Percentiles rank a stretch among this genome's conserved stretches.
Evolutionary conservation across 2,888 invertebrate genomes (phyloP).

Genomic region (Caenorhabditis auriculariae): DNA sequence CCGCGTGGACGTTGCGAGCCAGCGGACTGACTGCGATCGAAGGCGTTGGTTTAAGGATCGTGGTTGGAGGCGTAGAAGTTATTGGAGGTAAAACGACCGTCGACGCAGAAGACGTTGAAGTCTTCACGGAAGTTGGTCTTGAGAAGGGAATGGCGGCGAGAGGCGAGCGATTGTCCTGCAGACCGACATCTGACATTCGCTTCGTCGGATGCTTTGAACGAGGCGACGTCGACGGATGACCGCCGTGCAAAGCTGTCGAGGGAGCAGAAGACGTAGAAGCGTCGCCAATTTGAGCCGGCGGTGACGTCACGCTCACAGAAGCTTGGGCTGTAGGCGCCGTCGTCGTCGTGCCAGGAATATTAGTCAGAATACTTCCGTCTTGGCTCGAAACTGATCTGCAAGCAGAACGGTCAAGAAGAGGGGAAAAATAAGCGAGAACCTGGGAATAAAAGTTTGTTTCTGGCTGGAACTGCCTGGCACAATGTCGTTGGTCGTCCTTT

Average conservation of each 20-base stretch:
- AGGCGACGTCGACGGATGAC: background rate
- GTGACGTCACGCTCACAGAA: background rate
- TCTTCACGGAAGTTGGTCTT: background rate
- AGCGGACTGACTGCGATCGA: slow-evolving; percentile 31
- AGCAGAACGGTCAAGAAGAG: slow-evolving; percentile 2
- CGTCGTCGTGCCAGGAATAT: slow-evolving; percentile 18
- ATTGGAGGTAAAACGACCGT: background rate
- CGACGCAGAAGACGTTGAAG: background rate
- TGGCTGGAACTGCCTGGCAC: slow-evolving; percentile 60
- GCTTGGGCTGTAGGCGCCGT: background rate
- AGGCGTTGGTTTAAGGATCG: background rate
- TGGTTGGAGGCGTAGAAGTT: background rate
- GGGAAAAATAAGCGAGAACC: slow-evolving; percentile 9
- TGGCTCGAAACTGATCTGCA: slow-evolving; percentile 58
- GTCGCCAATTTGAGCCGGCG: background rate
- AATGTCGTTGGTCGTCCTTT: slow-evolving; percentile 87
- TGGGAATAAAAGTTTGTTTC: slow-evolving; percentile 62
- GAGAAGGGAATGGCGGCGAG: too few relatives aligned
- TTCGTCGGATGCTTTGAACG: slow-evolving; percentile 8
- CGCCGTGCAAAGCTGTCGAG: slow-evolving; percentile 4
- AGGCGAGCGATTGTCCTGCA: slow-evolving; percentile 20
- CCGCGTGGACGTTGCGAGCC: too few relatives aligned
- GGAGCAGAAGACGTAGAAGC: slow-evolving; percentile 7
- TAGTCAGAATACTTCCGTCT: slow-evolving; percentile 48
- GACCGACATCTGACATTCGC: slow-evolving; percentile 36